These are phyloP conservation scores for Pachyuromys duprasi DNA, from an alignment of 2,797 vertebrate species.

Conservation along the genomic window DNA sequence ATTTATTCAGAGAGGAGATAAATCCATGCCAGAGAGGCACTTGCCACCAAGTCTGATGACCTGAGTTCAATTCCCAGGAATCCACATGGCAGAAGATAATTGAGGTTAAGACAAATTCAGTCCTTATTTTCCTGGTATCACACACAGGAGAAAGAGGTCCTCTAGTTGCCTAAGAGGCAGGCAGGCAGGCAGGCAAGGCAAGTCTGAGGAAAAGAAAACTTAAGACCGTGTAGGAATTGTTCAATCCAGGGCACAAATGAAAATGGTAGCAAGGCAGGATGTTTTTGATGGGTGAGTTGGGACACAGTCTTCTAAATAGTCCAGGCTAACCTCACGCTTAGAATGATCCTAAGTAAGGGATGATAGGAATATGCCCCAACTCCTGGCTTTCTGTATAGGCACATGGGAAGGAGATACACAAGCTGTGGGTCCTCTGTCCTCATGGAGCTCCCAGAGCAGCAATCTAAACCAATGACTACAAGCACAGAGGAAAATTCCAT, in stretches of 20 bases:
- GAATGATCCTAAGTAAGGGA: neutral
- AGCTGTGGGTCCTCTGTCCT: neutral
- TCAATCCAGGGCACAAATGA: neutral
- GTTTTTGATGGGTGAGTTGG: neutral
- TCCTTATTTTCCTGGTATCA: neutral
- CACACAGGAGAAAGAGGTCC: neutral
- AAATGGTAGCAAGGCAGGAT: neutral
- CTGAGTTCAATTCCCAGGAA: neutral
- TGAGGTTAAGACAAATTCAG: neutral
- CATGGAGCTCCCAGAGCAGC: neutral
- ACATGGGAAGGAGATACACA: neutral
- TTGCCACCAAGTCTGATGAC: neutral
- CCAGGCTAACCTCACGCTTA: neutral
- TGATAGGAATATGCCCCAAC: neutral
- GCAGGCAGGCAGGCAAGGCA: too few species aligned
- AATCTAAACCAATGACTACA: neutral
- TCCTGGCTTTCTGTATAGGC: neutral
- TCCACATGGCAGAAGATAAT: neutral
- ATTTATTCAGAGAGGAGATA: neutral
- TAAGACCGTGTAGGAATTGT: neutral
- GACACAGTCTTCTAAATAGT: neutral
- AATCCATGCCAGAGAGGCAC: neutral
- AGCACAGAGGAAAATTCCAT: slow-evolving; percentile 63
- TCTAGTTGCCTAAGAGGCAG: neutral
- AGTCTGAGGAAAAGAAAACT: neutral